A percentile compares a stretch with the other conserved stretches of the same genome.
Evolutionary conservation across 2,888 invertebrate genomes (phyloP).

Genomic region (Scrobipalpa costella): DNA sequence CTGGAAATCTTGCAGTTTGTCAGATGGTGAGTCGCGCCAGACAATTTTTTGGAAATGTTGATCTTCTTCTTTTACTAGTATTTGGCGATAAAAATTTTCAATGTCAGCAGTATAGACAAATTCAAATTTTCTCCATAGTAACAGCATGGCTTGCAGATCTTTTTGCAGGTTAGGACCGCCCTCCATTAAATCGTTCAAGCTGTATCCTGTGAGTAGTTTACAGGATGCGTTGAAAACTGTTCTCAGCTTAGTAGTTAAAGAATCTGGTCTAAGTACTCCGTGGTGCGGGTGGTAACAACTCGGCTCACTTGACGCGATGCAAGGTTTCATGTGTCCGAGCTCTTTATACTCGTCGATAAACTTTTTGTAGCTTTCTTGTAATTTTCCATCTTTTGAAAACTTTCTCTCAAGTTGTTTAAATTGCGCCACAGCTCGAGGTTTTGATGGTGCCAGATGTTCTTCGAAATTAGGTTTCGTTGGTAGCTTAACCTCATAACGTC

Average conservation of each 20-base stretch:
- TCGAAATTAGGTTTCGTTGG: too few relatives aligned
- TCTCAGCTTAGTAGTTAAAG: not conserved
- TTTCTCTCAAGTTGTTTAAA: too few relatives aligned
- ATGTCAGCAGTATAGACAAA: conserved; percentile 15
- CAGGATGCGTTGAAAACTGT: not conserved
- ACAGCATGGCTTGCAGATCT: not conserved
- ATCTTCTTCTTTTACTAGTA: conserved; percentile 1
- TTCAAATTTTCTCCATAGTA: not conserved
- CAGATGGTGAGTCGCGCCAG: not conserved
- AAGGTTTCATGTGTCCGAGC: not conserved
- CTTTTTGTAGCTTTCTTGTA: too few relatives aligned
- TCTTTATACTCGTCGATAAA: not conserved
- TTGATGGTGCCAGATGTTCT: too few relatives aligned
- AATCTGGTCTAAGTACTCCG: not conserved
- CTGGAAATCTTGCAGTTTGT: not conserved
- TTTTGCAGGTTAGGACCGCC: conserved; percentile 1
- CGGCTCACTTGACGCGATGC: not conserved
- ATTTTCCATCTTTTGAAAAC: too few relatives aligned
- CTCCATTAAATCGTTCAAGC: not conserved
- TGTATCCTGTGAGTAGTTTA: not conserved
- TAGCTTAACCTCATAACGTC: conserved; percentile 1
- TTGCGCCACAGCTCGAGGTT: too few relatives aligned
- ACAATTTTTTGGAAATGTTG: conserved; percentile 2
- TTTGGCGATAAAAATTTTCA: conserved; percentile 10
- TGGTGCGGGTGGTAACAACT: conserved; percentile 1